A percentile compares a stretch with the other conserved stretches of the same genome.
Conservation (phyloP, 1,140 invertebrate species). For the Zaprionus inermis region DNA sequence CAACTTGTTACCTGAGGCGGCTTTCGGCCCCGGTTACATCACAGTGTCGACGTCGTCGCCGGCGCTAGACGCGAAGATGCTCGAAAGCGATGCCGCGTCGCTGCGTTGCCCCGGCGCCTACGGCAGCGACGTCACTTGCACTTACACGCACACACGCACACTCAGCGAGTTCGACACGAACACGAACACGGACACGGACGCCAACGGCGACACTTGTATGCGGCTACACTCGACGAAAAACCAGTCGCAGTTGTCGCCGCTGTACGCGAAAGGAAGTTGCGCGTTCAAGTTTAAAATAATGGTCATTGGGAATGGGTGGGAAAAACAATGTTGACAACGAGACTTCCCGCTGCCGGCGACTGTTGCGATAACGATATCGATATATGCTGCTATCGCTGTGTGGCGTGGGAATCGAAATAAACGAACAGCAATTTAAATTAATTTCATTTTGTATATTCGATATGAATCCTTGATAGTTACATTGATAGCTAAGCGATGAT, state of each 20-base stretch:
- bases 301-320: slow-evolving; percentile 35
- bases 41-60: slow-evolving; percentile 25
- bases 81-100: slow-evolving; percentile 59
- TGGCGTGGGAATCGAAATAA: neutral
- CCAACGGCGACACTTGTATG: neutral
- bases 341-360: slow-evolving; percentile 8
- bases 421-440: neutral
- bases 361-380: slow-evolving; percentile 8
- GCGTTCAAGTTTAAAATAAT: slow-evolving; percentile 47
- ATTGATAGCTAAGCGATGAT: neutral
- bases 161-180: slow-evolving; percentile 45
- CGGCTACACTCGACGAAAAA: slow-evolving; percentile 14
- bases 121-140: slow-evolving; percentile 57
- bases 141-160: slow-evolving; percentile 16
- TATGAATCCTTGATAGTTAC: neutral
- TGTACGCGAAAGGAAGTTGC: slow-evolving; percentile 34
- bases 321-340: slow-evolving; percentile 12
- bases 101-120: too few species aligned
- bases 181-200: neutral
- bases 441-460: neutral
- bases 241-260: slow-evolving; percentile 21
- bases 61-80: slow-evolving; percentile 63
- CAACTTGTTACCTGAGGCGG: slow-evolving; percentile 51
- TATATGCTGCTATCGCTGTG: neutral
- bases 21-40: slow-evolving; percentile 60